Evolutionary conservation across 1,140 invertebrate species (phyloP).

Genomic region (Spodoptera litura): DNA sequence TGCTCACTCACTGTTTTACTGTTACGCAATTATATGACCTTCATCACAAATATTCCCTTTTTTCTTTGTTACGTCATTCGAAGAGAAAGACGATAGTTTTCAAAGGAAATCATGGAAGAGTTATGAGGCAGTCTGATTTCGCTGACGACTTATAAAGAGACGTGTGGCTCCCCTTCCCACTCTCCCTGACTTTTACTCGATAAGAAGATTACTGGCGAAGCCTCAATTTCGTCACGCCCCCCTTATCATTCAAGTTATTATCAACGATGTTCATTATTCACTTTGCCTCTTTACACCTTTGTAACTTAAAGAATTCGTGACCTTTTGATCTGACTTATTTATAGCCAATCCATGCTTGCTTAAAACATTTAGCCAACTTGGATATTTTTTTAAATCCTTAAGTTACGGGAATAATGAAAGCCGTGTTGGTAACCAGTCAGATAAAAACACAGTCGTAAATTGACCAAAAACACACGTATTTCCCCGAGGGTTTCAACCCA

Average conservation of each 20-base stretch:
- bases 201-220: conserved; percentile 42
- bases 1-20: too few relatives aligned
- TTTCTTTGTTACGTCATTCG: neutral
- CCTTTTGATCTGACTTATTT: neutral
- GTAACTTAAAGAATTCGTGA: neutral
- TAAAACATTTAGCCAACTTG: too few relatives aligned
- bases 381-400: neutral
- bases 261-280: conserved; percentile 26
- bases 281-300: neutral
- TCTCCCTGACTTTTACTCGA: conserved; percentile 35
- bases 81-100: neutral
- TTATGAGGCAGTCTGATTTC: conserved; percentile 16
- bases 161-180: neutral
- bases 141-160: neutral
- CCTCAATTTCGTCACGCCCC: conserved; percentile 25
- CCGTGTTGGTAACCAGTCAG: conserved; percentile 4
- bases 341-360: too few relatives aligned
- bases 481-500: neutral
- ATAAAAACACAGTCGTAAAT: conserved; percentile 22
- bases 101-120: neutral
- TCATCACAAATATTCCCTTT: conserved; percentile 2
- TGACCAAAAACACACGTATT: neutral
- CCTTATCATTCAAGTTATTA: conserved; percentile 16
- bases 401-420: neutral
- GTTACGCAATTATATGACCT: too few relatives aligned